Evolutionary conservation across 2,113 vertebrate genomes (phyloP).

Genomic region (Heterochromis multidens): DNA sequence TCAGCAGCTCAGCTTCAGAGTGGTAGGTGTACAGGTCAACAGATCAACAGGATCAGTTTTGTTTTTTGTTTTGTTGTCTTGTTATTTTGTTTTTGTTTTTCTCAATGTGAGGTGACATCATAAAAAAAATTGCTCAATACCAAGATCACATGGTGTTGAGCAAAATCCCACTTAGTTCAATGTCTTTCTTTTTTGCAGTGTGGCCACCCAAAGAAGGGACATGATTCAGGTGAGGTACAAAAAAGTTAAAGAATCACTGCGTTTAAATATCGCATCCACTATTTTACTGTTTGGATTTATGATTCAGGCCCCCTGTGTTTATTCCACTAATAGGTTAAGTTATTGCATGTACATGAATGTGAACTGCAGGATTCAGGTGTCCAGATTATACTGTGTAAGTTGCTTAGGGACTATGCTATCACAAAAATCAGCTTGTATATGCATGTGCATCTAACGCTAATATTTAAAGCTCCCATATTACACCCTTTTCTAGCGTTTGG

Average conservation of each 20-base stretch:
- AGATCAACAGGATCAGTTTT: background rate
- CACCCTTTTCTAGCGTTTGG: background rate
- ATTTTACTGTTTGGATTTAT: too few relatives aligned
- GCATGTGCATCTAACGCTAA: background rate
- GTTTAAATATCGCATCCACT: too few relatives aligned
- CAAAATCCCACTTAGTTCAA: background rate
- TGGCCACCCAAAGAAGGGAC: background rate
- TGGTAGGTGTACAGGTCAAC: background rate
- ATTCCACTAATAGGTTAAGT: too few relatives aligned
- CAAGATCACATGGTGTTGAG: background rate
- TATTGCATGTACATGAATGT: too few relatives aligned
- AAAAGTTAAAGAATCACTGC: too few relatives aligned
- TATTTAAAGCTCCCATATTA: background rate
- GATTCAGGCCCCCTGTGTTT: too few relatives aligned
- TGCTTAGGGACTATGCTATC: background rate
- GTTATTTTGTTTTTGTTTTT: background rate
- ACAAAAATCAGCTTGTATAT: background rate
- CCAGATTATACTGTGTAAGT: too few relatives aligned
- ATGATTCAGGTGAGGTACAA: background rate
- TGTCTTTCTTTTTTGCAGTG: background rate
- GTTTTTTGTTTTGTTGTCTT: background rate
- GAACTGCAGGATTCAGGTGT: too few relatives aligned
- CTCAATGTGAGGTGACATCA: background rate
- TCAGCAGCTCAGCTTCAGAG: background rate
- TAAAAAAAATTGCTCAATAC: background rate